These are phyloP conservation scores for Aleiodes sp. DNA, from an alignment of 1,140 invertebrate species.

Conservation along the genomic window DNA sequence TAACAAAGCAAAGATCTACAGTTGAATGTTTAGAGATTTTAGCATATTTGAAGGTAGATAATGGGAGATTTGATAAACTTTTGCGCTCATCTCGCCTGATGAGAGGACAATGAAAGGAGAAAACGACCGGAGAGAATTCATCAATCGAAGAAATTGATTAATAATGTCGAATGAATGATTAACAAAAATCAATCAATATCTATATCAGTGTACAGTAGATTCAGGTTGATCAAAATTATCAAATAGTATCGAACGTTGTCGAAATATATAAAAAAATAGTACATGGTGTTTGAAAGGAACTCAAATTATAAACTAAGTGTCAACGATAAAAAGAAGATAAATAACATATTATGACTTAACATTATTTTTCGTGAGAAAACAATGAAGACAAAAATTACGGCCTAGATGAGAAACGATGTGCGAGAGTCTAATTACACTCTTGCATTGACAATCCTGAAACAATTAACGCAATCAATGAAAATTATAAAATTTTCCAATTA, in stretches of 20 bases:
- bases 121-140: too few relatives aligned
- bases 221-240: conserved; percentile 7
- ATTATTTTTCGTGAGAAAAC: background rate
- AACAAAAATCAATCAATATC: conserved; percentile 2
- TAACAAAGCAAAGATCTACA: background rate
- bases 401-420: conserved; percentile 22
- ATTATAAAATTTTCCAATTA: background rate
- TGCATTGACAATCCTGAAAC: conserved; percentile 29
- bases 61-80: conserved; percentile 16
- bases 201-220: conserved; percentile 22
- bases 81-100: conserved; percentile 26
- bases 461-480: conserved; percentile 17
- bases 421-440: conserved; percentile 27
- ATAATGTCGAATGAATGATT: too few relatives aligned
- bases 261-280: background rate
- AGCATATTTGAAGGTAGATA: background rate
- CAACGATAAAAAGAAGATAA: background rate
- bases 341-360: too few relatives aligned
- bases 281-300: background rate
- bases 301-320: background rate
- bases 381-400: conserved; percentile 9
- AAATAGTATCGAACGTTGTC: background rate
- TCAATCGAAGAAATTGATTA: too few relatives aligned
- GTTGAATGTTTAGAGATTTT: conserved; percentile 21
- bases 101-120: conserved; percentile 1